Evolutionary conservation across 1,140 invertebrate genomes (phyloP).

Genomic region (Bombus vancouverensis): DNA sequence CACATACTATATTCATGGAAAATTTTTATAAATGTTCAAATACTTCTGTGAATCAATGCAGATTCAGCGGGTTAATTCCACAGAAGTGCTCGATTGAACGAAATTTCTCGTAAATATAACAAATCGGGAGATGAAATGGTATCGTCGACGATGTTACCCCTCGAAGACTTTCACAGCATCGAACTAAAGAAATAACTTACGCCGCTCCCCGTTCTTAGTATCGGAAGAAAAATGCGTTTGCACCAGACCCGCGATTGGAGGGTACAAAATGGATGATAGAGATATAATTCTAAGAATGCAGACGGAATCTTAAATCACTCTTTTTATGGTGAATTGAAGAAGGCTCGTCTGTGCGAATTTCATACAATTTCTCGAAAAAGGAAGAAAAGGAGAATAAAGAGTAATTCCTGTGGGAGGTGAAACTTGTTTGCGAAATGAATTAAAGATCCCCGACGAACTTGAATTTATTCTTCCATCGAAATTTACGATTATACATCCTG

Average conservation of each 20-base stretch:
- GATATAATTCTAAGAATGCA: slow-evolving; percentile 59
- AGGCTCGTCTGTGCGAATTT: not conserved
- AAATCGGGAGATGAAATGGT: slow-evolving; percentile 37
- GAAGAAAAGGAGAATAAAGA: not conserved
- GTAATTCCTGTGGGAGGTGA: not conserved
- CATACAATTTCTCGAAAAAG: not conserved
- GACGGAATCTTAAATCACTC: slow-evolving; percentile 64
- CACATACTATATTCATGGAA: too few relatives aligned
- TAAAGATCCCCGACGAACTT: not conserved
- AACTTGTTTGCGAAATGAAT: slow-evolving; percentile 4
- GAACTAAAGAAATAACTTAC: slow-evolving; percentile 67
- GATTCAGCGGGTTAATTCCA: not conserved
- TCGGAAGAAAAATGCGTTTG: slow-evolving; percentile 64
- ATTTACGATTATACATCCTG: not conserved
- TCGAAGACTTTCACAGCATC: slow-evolving; percentile 53
- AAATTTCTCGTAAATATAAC: slow-evolving; percentile 48
- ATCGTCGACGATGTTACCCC: slow-evolving; percentile 49
- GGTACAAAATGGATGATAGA: slow-evolving; percentile 66
- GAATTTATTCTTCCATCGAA: not conserved
- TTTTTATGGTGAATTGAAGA: slow-evolving; percentile 61
- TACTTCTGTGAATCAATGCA: too few relatives aligned
- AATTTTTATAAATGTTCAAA: too few relatives aligned
- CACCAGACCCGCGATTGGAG: slow-evolving; percentile 53
- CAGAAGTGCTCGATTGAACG: not conserved
- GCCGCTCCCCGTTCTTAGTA: slow-evolving; percentile 17